These are phyloP conservation scores for Propithecus coquereli DNA, from an alignment of 2,113 vertebrate genomes.

Conservation along the genomic window DNA sequence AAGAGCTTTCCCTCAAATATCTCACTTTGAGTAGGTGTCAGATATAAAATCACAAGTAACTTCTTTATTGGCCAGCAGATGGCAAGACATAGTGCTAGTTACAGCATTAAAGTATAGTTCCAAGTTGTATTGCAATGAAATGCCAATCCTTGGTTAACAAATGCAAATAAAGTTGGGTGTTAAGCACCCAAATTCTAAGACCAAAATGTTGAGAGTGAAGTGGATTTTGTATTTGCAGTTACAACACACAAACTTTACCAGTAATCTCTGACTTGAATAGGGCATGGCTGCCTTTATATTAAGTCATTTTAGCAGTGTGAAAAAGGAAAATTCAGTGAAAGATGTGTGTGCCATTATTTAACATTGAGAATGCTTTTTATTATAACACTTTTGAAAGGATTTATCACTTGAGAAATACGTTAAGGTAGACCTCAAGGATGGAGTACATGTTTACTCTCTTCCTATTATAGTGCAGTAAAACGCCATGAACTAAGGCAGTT, in stretches of 20 bases:
- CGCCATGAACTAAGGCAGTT: not conserved
- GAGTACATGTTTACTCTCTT: not conserved
- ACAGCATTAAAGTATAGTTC: not conserved
- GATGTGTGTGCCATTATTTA: slow-evolving; percentile 2
- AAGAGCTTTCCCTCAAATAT: not conserved
- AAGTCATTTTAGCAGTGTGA: not conserved
- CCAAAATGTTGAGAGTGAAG: slow-evolving; percentile 17
- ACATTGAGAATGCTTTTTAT: slow-evolving; percentile 11
- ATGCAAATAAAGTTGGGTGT: not conserved
- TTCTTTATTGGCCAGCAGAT: not conserved
- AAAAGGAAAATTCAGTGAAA: slow-evolving; percentile 13
- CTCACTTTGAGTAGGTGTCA: not conserved
- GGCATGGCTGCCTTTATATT: not conserved
- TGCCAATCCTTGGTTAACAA: not conserved
- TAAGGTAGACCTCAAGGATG: not conserved
- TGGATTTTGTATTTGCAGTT: slow-evolving; percentile 9
- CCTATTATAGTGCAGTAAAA: not conserved
- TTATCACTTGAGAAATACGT: not conserved
- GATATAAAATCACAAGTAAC: not conserved
- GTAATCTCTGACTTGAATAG: not conserved
- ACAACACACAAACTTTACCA: not conserved
- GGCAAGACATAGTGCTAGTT: not conserved
- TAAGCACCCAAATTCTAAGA: slow-evolving; percentile 1
- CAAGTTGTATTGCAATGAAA: not conserved
- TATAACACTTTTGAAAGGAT: slow-evolving; percentile 21